phyloP scores from a whole-genome alignment of 2,113 vertebrate species.

The Lampris incognitus region DNA sequence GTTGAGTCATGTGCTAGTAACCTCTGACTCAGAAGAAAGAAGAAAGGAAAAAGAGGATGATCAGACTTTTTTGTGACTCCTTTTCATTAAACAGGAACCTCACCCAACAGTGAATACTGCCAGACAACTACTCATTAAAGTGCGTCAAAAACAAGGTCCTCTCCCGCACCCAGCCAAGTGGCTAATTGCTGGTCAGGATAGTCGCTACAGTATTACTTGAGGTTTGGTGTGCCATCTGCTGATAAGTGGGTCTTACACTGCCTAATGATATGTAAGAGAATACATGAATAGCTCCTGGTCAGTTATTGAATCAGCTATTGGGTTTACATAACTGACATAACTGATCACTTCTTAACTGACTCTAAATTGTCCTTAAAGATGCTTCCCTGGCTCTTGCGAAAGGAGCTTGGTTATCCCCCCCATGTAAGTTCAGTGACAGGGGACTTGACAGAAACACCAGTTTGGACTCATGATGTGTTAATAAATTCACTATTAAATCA shows the following conservation, averaged over 20 bases:
- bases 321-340: not conserved
- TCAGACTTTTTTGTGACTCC: not conserved
- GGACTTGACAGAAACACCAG: no score
- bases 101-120: conserved; percentile 1
- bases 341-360: not conserved
- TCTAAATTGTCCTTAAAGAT: conserved; percentile 11
- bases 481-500: no score
- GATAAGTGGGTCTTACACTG: not conserved
- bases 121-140: not conserved
- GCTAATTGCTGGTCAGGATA: conserved; percentile 6
- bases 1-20: no score
- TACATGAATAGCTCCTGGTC: conserved; percentile 32
- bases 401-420: not conserved
- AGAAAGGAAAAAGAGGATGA: no score
- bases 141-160: not conserved
- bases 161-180: not conserved
- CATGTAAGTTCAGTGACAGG: no score
- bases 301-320: conserved; percentile 19
- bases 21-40: no score
- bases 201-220: not conserved
- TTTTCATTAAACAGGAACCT: not conserved
- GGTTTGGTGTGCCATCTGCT: conserved; percentile 5
- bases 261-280: conserved; percentile 42
- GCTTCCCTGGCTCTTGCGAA: conserved; percentile 25
- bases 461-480: no score